A percentile compares a stretch with the other conserved stretches of the same genome.
Evolutionary conservation across 1,140 invertebrate genomes (phyloP).

Genomic region (Arion vulgaris): DNA sequence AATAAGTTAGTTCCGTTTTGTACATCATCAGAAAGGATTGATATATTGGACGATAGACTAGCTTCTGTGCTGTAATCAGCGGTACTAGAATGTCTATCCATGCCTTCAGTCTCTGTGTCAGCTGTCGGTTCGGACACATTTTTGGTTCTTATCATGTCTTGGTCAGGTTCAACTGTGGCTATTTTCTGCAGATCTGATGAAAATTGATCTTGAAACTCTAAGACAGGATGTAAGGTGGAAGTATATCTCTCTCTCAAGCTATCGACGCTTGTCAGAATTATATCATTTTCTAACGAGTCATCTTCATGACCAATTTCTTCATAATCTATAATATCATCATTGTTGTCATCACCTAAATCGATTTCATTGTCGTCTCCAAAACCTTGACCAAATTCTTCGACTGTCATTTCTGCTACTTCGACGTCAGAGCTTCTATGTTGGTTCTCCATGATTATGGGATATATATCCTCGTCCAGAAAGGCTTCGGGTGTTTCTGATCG

Average conservation of each 20-base stretch:
- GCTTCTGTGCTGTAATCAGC: too few relatives aligned
- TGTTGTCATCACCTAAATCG: background rate
- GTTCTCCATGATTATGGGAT: background rate
- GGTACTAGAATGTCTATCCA: too few relatives aligned
- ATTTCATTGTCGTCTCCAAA: slow-evolving; percentile 17
- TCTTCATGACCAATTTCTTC: slow-evolving; percentile 7
- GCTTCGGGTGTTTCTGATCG: slow-evolving; percentile 5
- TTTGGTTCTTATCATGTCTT: background rate
- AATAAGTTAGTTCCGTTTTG: too few relatives aligned
- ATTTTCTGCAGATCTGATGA: background rate
- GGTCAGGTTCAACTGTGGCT: background rate
- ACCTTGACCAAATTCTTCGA: background rate
- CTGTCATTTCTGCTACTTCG: background rate
- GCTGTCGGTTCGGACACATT: background rate
- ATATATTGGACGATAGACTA: too few relatives aligned
- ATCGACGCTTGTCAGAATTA: background rate
- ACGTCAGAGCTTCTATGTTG: background rate
- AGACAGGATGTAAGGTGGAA: background rate
- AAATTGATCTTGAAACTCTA: background rate
- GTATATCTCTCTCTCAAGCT: background rate
- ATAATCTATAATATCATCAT: background rate
- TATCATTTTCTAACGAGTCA: background rate
- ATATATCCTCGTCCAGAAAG: background rate
- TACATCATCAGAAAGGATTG: too few relatives aligned
- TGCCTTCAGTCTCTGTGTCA: too few relatives aligned